These are phyloP conservation scores for Brachyptera risi DNA, from an alignment of 2,888 invertebrate species.

Conservation along the genomic window DNA sequence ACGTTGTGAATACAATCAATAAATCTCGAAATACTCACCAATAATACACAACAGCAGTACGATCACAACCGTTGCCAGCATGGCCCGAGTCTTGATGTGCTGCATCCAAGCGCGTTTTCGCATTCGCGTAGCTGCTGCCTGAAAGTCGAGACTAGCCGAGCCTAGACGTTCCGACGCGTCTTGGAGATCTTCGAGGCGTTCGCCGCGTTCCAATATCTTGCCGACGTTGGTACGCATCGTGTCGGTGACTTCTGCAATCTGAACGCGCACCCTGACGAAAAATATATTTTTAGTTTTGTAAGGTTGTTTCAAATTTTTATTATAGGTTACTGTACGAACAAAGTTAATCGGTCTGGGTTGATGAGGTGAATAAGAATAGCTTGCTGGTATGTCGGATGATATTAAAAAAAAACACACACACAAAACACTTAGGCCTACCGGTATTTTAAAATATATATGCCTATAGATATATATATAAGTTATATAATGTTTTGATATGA, in stretches of 20 bases:
- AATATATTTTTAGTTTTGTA: too few species aligned
- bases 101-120: slow-evolving; percentile 43
- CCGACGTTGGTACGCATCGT: slow-evolving; percentile 45
- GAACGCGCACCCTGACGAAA: slow-evolving; percentile 40
- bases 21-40: slow-evolving; percentile 39
- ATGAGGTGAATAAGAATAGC: too few species aligned
- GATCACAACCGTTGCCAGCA: slow-evolving; percentile 39
- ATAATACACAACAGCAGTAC: slow-evolving; percentile 40
- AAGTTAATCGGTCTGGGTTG: too few species aligned
- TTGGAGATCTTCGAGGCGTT: slow-evolving; percentile 43
- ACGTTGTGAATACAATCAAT: too few species aligned
- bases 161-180: slow-evolving; percentile 43
- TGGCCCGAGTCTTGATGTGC: slow-evolving; percentile 40
- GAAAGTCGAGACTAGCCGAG: slow-evolving; percentile 41
- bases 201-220: slow-evolving; percentile 44
- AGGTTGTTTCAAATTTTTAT: too few species aligned
- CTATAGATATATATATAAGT: too few species aligned
- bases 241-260: slow-evolving; percentile 44
- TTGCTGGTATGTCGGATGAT: too few species aligned
- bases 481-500: too few species aligned
- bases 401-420: too few species aligned
- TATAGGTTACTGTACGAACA: too few species aligned
- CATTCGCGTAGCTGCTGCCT: slow-evolving; percentile 41
- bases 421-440: too few species aligned
- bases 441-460: too few species aligned